phyloP scores from a whole-genome alignment of 2,113 vertebrate genomes.

The Irena cyanogastra region DNA sequence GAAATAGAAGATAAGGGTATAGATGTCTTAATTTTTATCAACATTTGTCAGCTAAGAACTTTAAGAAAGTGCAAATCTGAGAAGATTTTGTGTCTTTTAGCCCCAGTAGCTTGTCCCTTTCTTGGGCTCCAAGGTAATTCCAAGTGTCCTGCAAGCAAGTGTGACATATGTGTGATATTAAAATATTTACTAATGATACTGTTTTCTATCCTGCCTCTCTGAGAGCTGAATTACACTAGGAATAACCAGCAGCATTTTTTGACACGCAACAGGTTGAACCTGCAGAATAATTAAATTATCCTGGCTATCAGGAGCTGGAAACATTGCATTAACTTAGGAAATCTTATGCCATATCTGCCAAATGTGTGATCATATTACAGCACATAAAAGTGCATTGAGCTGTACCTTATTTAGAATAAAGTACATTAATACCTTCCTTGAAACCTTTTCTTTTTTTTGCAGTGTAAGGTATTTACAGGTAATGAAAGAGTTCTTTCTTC shows the following conservation, averaged over 20 bases:
- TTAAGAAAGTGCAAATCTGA: neutral
- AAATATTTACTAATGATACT: neutral
- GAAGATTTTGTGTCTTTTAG: neutral
- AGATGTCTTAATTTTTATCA: neutral
- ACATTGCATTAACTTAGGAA: neutral
- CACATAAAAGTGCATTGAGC: neutral
- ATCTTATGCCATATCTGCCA: neutral
- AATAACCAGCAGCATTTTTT: neutral
- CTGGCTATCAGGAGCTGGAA: neutral
- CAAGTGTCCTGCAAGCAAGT: neutral
- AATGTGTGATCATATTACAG: neutral
- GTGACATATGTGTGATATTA: neutral
- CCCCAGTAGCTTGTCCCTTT: neutral
- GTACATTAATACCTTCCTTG: neutral
- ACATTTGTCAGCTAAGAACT: neutral
- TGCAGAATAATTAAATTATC: neutral
- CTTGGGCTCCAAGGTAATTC: neutral
- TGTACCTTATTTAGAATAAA: neutral
- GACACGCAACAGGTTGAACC: neutral
- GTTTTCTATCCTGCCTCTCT: neutral
- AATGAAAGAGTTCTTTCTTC: neutral
- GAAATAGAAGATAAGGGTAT: neutral
- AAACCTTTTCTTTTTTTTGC: neutral
- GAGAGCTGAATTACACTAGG: neutral
- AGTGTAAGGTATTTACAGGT: neutral